Evolutionary conservation across 2,888 invertebrate genomes (phyloP), one percentile per base, ranked within the genome.

Genomic region (Chrysolina haemoptera): DNA sequence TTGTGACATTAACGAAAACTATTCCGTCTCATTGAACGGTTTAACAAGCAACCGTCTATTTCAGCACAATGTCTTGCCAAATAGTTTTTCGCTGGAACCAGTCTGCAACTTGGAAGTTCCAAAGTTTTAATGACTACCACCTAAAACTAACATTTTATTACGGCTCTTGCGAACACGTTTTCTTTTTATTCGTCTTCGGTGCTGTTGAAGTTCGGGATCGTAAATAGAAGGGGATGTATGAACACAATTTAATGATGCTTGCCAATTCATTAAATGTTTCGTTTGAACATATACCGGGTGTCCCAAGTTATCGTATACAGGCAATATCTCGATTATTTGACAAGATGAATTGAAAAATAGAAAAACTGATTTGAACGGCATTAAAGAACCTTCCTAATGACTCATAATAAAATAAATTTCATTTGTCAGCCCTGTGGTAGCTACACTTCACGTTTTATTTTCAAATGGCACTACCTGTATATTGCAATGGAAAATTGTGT

Each of bases 121-220:
- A 18, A 67, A 67, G 53, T 67, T 67, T 67, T 67, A 67, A 67
- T 67, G 67, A 67, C 53, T 18, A 40, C 43, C 43, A 67, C 67
- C 67, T 67, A 53, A 67, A 67, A 67, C 67, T 67, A 67, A 67
- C 67, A 67, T 67, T 67, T 67, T 41, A 67, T 67, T 67, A 67
- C 16, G 53, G 53, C 67, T 53, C 53, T 35, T 48, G 18, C 18
- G 40, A 43, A 67, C 40, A 40, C 67, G 50, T 67, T 66, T 53
- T 55, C 67, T 67, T 67, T 67, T 67, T 53, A 67, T 67, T 40
- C 53, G 55, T 67, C 20, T 53, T 35, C 53, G 20, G 16, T 20
- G 67, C 67, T 53, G 18, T 18, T 55, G 53, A 53, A 67, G 67
- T 67, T 67, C n/a, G 53, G 67, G n/a, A 20, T 67, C 50, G 67